Percentiles rank a stretch among this genome's conserved stretches.
Conservation (phyloP, 2,888 invertebrate genomes). For the Endotricha flammealis region DNA sequence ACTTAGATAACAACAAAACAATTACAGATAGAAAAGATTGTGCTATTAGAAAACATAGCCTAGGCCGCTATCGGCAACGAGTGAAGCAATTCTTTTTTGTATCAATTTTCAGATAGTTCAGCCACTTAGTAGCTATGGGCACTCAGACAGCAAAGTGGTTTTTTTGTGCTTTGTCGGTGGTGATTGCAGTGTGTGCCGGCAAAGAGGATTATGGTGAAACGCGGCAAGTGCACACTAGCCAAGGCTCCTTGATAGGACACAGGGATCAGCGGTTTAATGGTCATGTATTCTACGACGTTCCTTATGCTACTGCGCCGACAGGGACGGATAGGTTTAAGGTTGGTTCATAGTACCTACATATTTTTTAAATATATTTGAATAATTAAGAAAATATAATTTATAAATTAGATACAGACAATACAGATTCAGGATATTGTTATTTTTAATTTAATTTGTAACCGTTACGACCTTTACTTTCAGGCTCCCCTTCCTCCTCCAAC, state of each 20-base stretch:
- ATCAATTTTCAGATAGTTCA: too few relatives aligned
- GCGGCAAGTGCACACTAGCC: constrained; percentile 26
- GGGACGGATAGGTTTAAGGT: constrained; percentile 42
- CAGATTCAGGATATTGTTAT: not conserved
- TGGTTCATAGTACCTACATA: too few relatives aligned
- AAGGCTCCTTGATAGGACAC: constrained; percentile 40
- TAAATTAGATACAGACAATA: not conserved
- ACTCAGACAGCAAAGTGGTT: not conserved
- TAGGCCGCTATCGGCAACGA: too few relatives aligned
- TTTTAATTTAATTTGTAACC: too few relatives aligned
- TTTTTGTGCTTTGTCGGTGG: not conserved
- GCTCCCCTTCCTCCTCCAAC: constrained; percentile 37
- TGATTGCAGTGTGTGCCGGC: not conserved
- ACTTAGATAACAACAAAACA: too few relatives aligned
- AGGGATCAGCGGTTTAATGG: constrained; percentile 26
- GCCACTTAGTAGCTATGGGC: too few relatives aligned
- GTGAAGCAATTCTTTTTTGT: too few relatives aligned
- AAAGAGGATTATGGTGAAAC: constrained; percentile 10
- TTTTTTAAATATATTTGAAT: not conserved
- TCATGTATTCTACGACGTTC: constrained; percentile 41
- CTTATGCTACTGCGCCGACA: constrained; percentile 49
- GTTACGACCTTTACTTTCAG: constrained; percentile 19
- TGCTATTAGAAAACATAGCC: too few relatives aligned
- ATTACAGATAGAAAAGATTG: too few relatives aligned
- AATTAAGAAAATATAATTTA: not conserved